These are phyloP conservation scores for Fabriciana adippe DNA, from an alignment of 2,888 invertebrate species.

Conservation along the genomic window DNA sequence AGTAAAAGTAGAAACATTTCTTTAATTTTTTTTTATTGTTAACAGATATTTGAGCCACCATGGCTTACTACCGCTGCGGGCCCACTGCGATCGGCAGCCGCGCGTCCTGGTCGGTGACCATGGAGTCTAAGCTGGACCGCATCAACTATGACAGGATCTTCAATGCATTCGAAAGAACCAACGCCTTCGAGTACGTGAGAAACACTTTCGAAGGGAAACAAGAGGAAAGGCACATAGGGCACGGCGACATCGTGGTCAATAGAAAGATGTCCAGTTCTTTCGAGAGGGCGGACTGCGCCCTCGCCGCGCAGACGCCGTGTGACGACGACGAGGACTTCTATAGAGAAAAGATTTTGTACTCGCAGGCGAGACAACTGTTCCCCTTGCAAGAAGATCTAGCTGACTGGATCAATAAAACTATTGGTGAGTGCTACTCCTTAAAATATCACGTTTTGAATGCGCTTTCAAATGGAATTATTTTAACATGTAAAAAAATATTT, in stretches of 20 bases:
- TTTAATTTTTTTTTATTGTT: conserved; percentile 40
- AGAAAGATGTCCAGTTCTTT: conserved; percentile 74
- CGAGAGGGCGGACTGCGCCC: conserved; percentile 76
- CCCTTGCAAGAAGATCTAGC: conserved; percentile 93
- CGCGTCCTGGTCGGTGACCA: conserved; percentile 82
- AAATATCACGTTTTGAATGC: no score
- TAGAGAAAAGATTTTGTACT: conserved; percentile 87
- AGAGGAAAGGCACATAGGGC: conserved; percentile 62
- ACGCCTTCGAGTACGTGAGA: conserved; percentile 74
- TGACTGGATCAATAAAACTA: conserved; percentile 93
- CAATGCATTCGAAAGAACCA: conserved; percentile 77
- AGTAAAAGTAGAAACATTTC: not conserved
- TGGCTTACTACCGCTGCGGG: conserved; percentile 76
- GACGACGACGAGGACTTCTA: conserved; percentile 86
- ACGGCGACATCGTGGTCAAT: conserved; percentile 72
- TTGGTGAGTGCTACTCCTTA: conserved; percentile 83
- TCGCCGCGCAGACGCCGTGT: conserved; percentile 76
- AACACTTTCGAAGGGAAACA: conserved; percentile 55
- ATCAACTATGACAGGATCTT: conserved; percentile 78
- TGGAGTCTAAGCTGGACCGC: conserved; percentile 66
- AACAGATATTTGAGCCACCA: conserved; percentile 54
- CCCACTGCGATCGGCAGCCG: conserved; percentile 75
- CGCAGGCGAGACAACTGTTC: conserved; percentile 89
- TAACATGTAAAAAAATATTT: no score
- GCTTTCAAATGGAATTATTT: no score